phyloP scores from a whole-genome alignment of 2,113 vertebrate species.

The Rhipidura dahli region DNA sequence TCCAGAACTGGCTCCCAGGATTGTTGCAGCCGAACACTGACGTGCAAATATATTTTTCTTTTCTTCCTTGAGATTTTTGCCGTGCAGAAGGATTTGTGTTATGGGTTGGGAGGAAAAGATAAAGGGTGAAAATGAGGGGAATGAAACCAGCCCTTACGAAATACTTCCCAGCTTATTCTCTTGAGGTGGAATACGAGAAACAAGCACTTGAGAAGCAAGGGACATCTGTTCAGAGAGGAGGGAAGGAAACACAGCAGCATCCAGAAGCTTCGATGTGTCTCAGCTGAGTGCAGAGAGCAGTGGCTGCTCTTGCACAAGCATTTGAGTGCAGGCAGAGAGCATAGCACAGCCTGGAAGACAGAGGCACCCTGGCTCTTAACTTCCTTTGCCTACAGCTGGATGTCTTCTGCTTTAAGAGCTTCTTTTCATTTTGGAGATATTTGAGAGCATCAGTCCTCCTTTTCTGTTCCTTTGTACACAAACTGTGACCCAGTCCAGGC shows the following conservation, averaged over 20 bases:
- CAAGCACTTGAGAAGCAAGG: not conserved
- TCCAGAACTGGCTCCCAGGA: conserved; percentile 37
- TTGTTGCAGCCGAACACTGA: not conserved
- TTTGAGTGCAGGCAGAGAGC: not conserved
- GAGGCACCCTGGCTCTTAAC: not conserved
- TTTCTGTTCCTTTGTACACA: not conserved
- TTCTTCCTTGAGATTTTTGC: conserved; percentile 7
- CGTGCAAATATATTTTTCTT: not conserved
- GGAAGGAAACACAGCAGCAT: not conserved
- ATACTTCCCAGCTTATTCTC: not conserved
- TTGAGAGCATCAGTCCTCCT: not conserved
- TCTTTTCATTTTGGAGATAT: not conserved
- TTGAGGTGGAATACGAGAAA: not conserved
- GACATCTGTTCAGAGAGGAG: not conserved
- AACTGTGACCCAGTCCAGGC: not conserved
- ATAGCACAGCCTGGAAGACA: not conserved
- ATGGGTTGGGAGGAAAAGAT: not conserved
- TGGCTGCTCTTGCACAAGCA: not conserved
- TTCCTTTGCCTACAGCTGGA: not conserved
- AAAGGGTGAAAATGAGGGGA: not conserved
- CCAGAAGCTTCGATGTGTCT: not conserved
- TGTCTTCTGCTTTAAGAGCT: not conserved
- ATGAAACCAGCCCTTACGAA: not conserved
- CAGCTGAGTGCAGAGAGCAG: not conserved
- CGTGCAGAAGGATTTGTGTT: not conserved